These are phyloP conservation scores for Hydroisotoma schaefferi DNA, from an alignment of 2,888 invertebrate species.

Conservation along the genomic window DNA sequence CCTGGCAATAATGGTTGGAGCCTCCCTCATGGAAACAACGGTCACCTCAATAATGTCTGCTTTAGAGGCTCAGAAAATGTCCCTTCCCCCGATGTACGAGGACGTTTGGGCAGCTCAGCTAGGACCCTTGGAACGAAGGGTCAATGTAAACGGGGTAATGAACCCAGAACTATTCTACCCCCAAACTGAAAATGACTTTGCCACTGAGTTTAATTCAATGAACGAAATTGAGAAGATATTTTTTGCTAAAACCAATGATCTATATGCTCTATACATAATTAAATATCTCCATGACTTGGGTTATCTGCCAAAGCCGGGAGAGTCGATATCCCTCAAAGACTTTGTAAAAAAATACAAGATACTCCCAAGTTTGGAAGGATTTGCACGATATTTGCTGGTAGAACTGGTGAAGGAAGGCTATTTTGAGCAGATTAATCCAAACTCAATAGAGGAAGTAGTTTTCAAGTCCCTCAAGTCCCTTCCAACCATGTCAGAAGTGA, in stretches of 20 bases:
- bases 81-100: constrained; percentile 17
- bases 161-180: neutral
- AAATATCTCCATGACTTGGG: constrained; percentile 19
- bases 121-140: constrained; percentile 10
- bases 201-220: neutral
- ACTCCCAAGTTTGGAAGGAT: constrained; percentile 9
- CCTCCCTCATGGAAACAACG: constrained; percentile 23
- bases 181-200: neutral
- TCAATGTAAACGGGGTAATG: neutral
- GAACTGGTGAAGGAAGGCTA: constrained; percentile 16
- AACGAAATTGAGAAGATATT: neutral
- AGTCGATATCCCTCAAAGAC: neutral
- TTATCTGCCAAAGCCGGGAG: constrained; percentile 7
- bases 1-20: constrained; percentile 24
- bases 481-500: neutral
- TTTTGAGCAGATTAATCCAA: neutral
- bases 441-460: neutral
- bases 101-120: constrained; percentile 25
- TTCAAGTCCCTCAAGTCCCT: constrained; percentile 7
- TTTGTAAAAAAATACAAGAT: constrained; percentile 8
- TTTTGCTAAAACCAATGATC: neutral
- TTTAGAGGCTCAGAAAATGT: constrained; percentile 20
- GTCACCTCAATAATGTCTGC: constrained; percentile 17
- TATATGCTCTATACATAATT: constrained; percentile 18
- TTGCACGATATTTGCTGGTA: constrained; percentile 17